Base-by-base conservation (phyloP, 2,113 vertebrate species). In the Symphodus melops region DNA sequence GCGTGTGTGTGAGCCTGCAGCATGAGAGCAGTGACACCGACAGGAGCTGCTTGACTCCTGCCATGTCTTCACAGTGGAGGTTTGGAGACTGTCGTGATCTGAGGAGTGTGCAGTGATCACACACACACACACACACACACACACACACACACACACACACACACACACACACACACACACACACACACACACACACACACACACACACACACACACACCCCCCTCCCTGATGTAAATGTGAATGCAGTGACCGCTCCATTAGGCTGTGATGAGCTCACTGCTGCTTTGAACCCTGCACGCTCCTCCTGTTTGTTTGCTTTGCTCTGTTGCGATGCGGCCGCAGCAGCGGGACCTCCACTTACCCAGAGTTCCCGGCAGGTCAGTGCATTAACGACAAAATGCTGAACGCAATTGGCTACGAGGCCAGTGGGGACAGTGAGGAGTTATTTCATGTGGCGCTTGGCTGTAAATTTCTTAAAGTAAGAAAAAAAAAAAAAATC, bases 241-340 rank as follows among this genome's bases (percentile, higher is more conserved):
- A 86, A 85, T 60, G 57, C 48, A 46, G 61, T 21, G 36, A 66
- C 79, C 1, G 79, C 81, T 88, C 78, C 84, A 86, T 89, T 89
- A 86, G 63, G 61, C 28, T 64, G 73, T 73, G 76, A 83, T 76
- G 13, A 48, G 54, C 67, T 71, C 75, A 68, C 71, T 1, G 25
- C 66, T 79, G 76, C 65, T 61, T 54, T 70, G 61, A 87, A 79
- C 68, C 37, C 48, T 51, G 48, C 48, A 74, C 57, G 69, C 63
- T 67, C 68, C 54, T 80, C 70, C 64, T 82, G 51, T 76, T 86
- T 70, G 77, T 86, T 86, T 80, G 36, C 60, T 84, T 57, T 73
- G 61, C 69, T 62, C 66, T 75, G 77, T 83, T 83, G 68, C 68
- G 79, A 81, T 84, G 54, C 25, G 74, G 65, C 54, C 37, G 14